These are phyloP conservation scores for Takifugu ocellatus DNA, from an alignment of 2,797 vertebrate species.

Conservation along the genomic window DNA sequence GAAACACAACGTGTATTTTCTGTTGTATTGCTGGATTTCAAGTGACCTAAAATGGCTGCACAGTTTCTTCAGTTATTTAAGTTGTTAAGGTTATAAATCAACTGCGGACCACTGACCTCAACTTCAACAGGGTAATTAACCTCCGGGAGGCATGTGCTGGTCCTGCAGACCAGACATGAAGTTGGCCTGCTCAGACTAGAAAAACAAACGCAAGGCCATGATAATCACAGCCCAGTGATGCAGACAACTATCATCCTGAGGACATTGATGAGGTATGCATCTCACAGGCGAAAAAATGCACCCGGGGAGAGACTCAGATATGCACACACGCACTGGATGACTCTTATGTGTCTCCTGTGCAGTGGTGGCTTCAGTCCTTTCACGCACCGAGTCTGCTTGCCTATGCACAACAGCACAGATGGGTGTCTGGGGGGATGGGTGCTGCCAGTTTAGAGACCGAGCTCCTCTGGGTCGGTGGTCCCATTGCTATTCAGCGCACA, in stretches of 20 bases:
- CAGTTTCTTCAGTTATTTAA: constrained; percentile 1
- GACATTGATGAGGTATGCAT: constrained; percentile 30
- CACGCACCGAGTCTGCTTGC: constrained; percentile 54
- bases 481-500: constrained; percentile 72
- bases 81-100: constrained; percentile 30
- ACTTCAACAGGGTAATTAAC: constrained; percentile 35
- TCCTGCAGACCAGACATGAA: constrained; percentile 27
- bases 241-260: constrained; percentile 20
- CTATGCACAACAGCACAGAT: constrained; percentile 72
- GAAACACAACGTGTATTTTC: not conserved
- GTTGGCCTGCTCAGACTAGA: constrained; percentile 13
- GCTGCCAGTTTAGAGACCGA: constrained; percentile 72
- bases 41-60: not conserved
- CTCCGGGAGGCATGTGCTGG: constrained; percentile 19
- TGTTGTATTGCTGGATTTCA: not conserved
- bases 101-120: constrained; percentile 23
- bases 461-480: constrained; percentile 66
- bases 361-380: constrained; percentile 19
- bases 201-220: constrained; percentile 15
- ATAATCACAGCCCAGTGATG: constrained; percentile 24
- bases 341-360: constrained; percentile 40
- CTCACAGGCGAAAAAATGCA: constrained; percentile 10
- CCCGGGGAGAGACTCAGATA: not conserved
- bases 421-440: constrained; percentile 72
- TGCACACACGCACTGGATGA: constrained; percentile 10